A percentile compares a stretch with the other conserved stretches of the same genome.
These are phyloP conservation scores for Orientallactaga sibirica DNA, from an alignment of 2,797 vertebrate genomes.

Conservation along the genomic window DNA sequence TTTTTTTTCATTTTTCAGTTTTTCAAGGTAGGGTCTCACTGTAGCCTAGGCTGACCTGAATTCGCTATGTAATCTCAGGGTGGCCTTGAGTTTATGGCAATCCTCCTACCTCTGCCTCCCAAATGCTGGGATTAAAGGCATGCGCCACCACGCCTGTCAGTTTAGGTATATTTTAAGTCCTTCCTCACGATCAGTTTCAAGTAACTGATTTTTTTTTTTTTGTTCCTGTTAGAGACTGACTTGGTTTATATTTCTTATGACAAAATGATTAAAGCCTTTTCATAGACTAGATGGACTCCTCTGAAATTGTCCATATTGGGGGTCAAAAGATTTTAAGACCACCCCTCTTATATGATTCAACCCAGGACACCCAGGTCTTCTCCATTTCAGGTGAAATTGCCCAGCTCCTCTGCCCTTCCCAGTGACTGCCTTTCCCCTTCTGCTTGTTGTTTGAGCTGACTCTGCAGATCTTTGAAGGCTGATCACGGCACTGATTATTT, in stretches of 20 bases:
- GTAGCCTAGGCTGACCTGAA: too few species aligned
- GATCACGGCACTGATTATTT: neutral
- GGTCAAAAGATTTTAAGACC: neutral
- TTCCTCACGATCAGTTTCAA: neutral
- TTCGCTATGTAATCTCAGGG: too few species aligned
- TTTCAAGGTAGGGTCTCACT: too few species aligned
- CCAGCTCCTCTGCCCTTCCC: too few species aligned
- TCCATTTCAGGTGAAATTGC: neutral
- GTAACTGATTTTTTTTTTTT: neutral
- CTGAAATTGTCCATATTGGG: neutral
- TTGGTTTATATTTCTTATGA: neutral
- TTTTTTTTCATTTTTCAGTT: neutral
- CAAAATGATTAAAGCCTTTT: neutral
- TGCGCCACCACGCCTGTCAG: too few species aligned
- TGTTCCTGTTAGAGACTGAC: neutral
- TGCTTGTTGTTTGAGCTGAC: neutral
- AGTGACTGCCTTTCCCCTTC: neutral
- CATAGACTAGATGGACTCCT: neutral
- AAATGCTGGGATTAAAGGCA: too few species aligned
- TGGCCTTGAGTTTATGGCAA: too few species aligned
- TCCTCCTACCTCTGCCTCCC: too few species aligned
- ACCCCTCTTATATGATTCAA: neutral
- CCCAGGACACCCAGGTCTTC: too few species aligned
- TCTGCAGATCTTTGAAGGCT: neutral
- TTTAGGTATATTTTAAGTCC: neutral